Evolutionary conservation across 2,113 vertebrate species (phyloP), one percentile per base, ranked within the genome.

Genomic region (Myotis davidii): DNA sequence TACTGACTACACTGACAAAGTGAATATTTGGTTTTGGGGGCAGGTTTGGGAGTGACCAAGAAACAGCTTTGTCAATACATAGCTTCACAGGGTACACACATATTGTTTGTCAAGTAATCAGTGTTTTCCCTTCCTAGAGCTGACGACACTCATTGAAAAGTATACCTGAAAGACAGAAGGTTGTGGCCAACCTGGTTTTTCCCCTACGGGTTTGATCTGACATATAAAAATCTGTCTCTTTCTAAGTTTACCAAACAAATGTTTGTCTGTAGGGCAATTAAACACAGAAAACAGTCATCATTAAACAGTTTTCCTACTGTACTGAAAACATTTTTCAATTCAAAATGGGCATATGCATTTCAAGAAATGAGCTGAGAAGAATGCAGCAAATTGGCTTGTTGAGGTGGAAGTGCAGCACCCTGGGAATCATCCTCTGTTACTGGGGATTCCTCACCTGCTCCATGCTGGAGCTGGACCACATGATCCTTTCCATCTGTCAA

Each of bases 211-310:
- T 83, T 78, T 95, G 34, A 86, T 37, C 59, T 27, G 42, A 69
- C 27, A 79, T 67, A 76, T 39, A 34, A 42, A 93, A 93, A 42
- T 88, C 65, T 86, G 25, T 74, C 34, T 37, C 50, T 88, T 84
- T 94, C 64, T 84, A 54, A 90, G 37, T 78, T 93, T 90, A 96
- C 70, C 39, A 87, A 76, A 59, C 37, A 20, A 29, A 92, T 42
- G 11, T 83, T 82, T 73, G 20, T 90, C 20, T 89, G 34, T 21
- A 79, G 27, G 54, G n/a, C 39, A 94, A 94, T 85, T 56, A 94
- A 92, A 83, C 27, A 73, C 4, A 91, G 39, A 78, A 88, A 91
- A 91, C 76, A 84, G n/a, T 78, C 9, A 88, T 56, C n/a, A 50
- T 91, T 95, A 84, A 91, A 64, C 12, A 64, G 34, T 67, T 52